Evolutionary conservation across 2,888 invertebrate species (phyloP).

Genomic region (Orthonevra nobilis): DNA sequence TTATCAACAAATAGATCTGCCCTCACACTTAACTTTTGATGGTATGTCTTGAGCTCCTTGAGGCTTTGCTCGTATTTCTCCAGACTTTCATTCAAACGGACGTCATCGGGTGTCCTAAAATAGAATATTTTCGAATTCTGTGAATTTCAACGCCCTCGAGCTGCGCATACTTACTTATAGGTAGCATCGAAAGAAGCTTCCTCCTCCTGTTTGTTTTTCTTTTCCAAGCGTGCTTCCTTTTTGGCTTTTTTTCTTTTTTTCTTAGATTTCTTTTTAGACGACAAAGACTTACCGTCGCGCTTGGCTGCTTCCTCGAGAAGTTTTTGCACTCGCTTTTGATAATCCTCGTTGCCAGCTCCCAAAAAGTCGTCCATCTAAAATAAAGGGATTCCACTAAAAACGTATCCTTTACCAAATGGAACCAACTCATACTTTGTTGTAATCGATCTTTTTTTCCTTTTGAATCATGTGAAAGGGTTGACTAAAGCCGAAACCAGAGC

Average conservation of each 20-base stretch:
- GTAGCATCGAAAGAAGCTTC: conserved; percentile 85
- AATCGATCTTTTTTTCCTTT: conserved; percentile 32
- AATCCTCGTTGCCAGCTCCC: conserved; percentile 91
- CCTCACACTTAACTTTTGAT: conserved; percentile 42
- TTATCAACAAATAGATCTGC: conserved; percentile 24
- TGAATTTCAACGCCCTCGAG: neutral
- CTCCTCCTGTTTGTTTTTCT: conserved; percentile 85
- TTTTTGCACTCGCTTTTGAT: conserved; percentile 92
- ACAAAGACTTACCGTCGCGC: conserved; percentile 82
- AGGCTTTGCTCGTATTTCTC: conserved; percentile 75
- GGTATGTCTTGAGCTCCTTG: conserved; percentile 76
- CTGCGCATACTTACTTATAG: conserved; percentile 81
- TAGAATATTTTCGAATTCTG: conserved; percentile 28
- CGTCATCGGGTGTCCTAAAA: conserved; percentile 80
- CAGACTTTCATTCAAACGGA: conserved; percentile 74
- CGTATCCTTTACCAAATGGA: neutral
- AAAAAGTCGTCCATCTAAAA: conserved; percentile 85
- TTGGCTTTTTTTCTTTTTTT: conserved; percentile 79
- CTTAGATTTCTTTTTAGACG: conserved; percentile 83
- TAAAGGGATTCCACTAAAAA: no score
- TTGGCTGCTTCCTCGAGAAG: conserved; percentile 91
- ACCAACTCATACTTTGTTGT: conserved; percentile 36
- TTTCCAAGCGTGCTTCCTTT: conserved; percentile 81
- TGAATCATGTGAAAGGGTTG: conserved; percentile 83
- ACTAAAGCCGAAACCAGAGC: conserved; percentile 82